phyloP scores from a whole-genome alignment of 23 tunicate species.

The Botrylloides violaceus region DNA sequence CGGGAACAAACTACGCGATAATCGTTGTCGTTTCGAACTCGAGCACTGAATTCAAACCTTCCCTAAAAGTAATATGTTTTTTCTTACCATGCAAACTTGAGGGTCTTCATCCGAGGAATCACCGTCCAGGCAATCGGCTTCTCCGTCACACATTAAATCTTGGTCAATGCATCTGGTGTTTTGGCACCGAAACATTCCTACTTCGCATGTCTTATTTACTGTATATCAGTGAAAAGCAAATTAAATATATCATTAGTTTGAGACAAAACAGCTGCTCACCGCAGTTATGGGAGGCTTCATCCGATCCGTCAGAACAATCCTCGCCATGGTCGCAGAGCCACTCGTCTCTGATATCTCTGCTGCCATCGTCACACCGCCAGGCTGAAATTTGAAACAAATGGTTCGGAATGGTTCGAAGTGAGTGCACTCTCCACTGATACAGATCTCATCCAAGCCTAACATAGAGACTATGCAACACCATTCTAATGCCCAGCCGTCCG shows the following conservation, averaged over 20 bases:
- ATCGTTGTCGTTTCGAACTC: no score
- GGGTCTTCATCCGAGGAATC: conserved; percentile 27
- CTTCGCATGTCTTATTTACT: conserved; percentile 17
- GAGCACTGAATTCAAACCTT: no score
- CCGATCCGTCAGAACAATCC: conserved; percentile 21
- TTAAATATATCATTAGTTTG: no score
- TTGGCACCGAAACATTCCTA: conserved; percentile 23
- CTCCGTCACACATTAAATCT: conserved; percentile 24
- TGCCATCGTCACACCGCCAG: conserved; percentile 9
- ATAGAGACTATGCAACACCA: no score
- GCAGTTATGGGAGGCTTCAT: conserved; percentile 9
- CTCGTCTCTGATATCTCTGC: neutral
- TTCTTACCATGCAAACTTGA: neutral
- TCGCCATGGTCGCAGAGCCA: conserved; percentile 12
- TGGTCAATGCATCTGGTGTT: conserved; percentile 24
- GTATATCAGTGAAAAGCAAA: no score
- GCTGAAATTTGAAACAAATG: neutral
- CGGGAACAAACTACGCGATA: no score
- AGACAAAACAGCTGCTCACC: no score
- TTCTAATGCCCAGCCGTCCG: no score
- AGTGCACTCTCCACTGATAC: no score
- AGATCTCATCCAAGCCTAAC: no score
- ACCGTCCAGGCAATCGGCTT: conserved; percentile 18
- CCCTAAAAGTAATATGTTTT: no score
- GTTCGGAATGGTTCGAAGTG: no score